Conservation (phyloP, 2,888 invertebrate species). For the Timema podura region DNA sequence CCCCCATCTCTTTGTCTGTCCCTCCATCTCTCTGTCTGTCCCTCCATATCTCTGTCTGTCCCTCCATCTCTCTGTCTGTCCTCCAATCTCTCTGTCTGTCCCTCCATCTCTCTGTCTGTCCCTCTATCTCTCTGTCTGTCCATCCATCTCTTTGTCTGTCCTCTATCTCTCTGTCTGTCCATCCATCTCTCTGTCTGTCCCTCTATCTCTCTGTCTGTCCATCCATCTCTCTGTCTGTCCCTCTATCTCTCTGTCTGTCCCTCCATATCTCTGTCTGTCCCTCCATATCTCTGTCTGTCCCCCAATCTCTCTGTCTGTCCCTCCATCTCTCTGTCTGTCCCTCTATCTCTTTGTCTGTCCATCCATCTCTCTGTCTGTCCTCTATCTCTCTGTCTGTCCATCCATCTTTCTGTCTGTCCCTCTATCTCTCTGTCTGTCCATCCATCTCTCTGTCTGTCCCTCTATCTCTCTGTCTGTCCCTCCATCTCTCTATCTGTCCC, state of each 20-base stretch:
- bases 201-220: constrained; percentile 28
- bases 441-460: background rate
- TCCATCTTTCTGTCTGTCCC: too few species aligned
- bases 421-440: background rate
- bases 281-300: background rate
- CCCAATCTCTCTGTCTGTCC: background rate
- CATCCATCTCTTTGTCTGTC: too few species aligned
- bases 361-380: constrained; percentile 27
- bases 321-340: constrained; percentile 23
- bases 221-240: constrained; percentile 27
- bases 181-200: constrained; percentile 31
- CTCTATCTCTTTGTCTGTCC: constrained; percentile 28
- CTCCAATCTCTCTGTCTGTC: constrained; percentile 30
- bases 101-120: too few species aligned
- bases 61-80: background rate
- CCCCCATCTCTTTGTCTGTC: background rate
- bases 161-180: constrained; percentile 10
- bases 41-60: too few species aligned
- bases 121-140: too few species aligned
- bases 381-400: constrained; percentile 3
- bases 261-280: too few species aligned
- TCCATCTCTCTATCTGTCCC: constrained; percentile 28
- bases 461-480: constrained; percentile 26
- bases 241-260: constrained; percentile 16
- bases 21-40: background rate